These are phyloP conservation scores for Blastobasis adustella DNA, from an alignment of 2,888 invertebrate genomes.

Conservation along the genomic window DNA sequence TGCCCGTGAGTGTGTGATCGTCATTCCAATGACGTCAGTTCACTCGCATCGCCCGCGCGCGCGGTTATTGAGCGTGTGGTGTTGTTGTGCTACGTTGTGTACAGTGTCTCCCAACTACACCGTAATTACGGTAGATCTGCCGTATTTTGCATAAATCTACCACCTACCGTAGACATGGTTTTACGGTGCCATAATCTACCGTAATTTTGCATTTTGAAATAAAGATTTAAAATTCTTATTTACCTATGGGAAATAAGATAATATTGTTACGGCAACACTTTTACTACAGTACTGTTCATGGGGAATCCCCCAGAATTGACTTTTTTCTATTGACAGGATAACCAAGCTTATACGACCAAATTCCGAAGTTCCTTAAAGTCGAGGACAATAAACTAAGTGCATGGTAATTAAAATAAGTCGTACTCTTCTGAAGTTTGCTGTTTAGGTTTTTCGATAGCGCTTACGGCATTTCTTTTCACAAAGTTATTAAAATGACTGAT, in stretches of 20 bases:
- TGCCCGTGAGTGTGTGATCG: conserved; percentile 3
- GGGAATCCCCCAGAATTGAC: background rate
- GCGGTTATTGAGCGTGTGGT: conserved; percentile 1
- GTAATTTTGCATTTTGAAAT: too few species aligned
- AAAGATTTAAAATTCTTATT: too few species aligned
- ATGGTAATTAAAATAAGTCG: background rate
- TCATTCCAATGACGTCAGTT: conserved; percentile 1
- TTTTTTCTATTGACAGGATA: background rate
- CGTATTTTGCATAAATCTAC: too few species aligned
- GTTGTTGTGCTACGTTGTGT: too few species aligned
- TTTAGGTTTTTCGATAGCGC: background rate
- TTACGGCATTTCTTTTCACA: background rate
- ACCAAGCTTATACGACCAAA: background rate
- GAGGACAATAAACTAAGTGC: background rate
- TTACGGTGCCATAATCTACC: too few species aligned
- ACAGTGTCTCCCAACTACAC: too few species aligned
- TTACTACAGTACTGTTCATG: background rate
- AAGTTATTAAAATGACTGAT: background rate
- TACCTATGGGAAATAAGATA: background rate
- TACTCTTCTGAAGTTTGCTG: background rate
- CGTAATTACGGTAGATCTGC: too few species aligned
- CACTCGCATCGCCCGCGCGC: background rate
- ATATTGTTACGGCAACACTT: background rate
- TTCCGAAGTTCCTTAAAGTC: background rate
- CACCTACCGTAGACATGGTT: too few species aligned